These are phyloP conservation scores for Hoplias malabaricus DNA, from an alignment of 2,113 vertebrate genomes.

Conservation along the genomic window DNA sequence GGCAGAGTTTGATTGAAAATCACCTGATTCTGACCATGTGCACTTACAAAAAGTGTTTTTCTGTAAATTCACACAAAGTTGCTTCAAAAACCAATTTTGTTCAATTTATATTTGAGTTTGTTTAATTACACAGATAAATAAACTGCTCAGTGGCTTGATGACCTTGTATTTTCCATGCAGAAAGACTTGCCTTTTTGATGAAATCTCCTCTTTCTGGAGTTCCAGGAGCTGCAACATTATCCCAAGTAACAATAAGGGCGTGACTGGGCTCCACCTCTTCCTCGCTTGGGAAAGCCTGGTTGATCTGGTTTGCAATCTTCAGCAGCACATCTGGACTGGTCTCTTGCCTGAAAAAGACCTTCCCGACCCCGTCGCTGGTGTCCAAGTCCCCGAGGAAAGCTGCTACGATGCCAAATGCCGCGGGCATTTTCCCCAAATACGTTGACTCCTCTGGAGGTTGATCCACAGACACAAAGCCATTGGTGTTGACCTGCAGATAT, in stretches of 20 bases:
- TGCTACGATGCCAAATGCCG: slow-evolving; percentile 78
- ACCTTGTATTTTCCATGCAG: background rate
- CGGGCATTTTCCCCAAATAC: slow-evolving; percentile 81
- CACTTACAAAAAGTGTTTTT: too few species aligned
- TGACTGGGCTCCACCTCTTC: slow-evolving; percentile 64
- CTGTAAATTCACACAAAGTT: too few species aligned
- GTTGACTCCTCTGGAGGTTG: slow-evolving; percentile 69
- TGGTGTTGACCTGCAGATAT: slow-evolving; percentile 86
- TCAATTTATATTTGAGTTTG: too few species aligned
- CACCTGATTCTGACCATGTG: too few species aligned
- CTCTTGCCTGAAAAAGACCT: slow-evolving; percentile 83
- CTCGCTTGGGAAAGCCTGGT: slow-evolving; percentile 75
- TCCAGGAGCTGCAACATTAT: slow-evolving; percentile 74
- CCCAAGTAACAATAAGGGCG: slow-evolving; percentile 85
- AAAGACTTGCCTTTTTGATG: slow-evolving; percentile 70
- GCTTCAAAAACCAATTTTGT: too few species aligned
- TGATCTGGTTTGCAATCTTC: slow-evolving; percentile 67
- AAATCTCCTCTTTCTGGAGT: slow-evolving; percentile 55
- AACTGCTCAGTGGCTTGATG: too few species aligned
- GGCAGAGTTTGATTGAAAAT: too few species aligned
- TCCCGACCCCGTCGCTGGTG: slow-evolving; percentile 76
- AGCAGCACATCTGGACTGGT: slow-evolving; percentile 65
- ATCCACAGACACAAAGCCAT: slow-evolving; percentile 82
- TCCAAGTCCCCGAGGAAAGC: slow-evolving; percentile 88
- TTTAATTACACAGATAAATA: too few species aligned